Base-by-base conservation (phyloP, 2,797 vertebrate species). In the Peromyscus eremicus region DNA sequence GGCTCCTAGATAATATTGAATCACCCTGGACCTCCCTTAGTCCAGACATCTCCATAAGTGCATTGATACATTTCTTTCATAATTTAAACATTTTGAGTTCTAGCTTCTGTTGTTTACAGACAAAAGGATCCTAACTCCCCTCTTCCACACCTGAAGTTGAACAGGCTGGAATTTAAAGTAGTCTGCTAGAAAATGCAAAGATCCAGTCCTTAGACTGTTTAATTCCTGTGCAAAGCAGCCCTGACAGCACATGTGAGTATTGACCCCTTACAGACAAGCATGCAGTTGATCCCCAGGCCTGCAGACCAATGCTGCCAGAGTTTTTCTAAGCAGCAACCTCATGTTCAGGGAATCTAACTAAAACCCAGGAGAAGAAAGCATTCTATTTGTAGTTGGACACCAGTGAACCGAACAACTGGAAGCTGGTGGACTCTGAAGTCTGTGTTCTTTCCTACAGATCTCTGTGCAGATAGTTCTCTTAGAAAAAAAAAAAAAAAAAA, bases 1-100 rank as follows among this genome's bases (percentile, higher is more conserved):
- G 32, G 1, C 4, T 73, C 57, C 93, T 55, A 14, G 64, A 93
- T 70, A 89, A 80, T 6, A 37, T 27, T 16, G 37, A 87, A 71
- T 34, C 60, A 64, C 64, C 37, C 52, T 40, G 52, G 66, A 70
- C 9, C 49, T 46, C 9, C 57, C 17, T 52, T 79, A 55, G 43
- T 60, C 81, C 43, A 81, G 75, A 77, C n/a, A 46, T 64, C 64
- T n/a, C 23, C n/a, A 93, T 88, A 29, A n/a, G 4, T 2, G 6
- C 55, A 83, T 43, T 60, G 27, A 83, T 46, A 68, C 14, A 49
- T 79, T 75, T 80, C 68, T 52, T 93, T 79, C 10, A 93, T 68
- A 25, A 25, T 60, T 66, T 83, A 77, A 95, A 43, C n/a, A 7
- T 13, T n/a, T 49, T 70, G 84, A 95, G 64, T 92, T 94, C 62